Conservation (phyloP, 2,797 vertebrate species). For the Hybognathus amarus region DNA sequence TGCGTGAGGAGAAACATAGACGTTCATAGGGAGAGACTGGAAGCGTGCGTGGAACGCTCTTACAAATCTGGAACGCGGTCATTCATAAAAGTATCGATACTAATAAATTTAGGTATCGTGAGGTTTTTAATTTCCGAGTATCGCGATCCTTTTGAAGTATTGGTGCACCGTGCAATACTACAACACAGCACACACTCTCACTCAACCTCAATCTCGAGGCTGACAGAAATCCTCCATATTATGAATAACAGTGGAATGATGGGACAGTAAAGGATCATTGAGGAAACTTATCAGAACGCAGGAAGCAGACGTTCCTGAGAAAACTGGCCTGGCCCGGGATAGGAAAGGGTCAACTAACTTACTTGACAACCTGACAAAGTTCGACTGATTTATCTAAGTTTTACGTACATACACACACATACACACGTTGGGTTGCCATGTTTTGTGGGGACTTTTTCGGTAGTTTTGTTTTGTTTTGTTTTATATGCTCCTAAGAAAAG, state of each 20-base stretch:
- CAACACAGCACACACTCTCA: not conserved
- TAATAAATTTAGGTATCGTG: too few species aligned
- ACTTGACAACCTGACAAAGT: not conserved
- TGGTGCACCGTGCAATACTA: too few species aligned
- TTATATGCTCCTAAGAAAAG: too few species aligned
- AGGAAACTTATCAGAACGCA: not conserved
- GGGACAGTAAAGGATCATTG: constrained; percentile 3
- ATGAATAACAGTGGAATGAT: constrained; percentile 18
- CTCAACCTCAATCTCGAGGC: not conserved
- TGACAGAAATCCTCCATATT: constrained; percentile 15
- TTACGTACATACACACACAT: not conserved
- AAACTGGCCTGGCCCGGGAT: not conserved
- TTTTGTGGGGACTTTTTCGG: not conserved
- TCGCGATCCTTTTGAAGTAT: too few species aligned
- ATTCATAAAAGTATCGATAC: too few species aligned
- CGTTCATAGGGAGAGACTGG: too few species aligned
- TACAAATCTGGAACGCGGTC: too few species aligned
- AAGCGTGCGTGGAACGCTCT: too few species aligned
- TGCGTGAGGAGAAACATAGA: too few species aligned
- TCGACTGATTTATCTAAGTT: not conserved
- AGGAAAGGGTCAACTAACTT: not conserved
- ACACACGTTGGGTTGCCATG: not conserved
- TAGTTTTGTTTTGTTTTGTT: too few species aligned
- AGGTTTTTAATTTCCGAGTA: too few species aligned
- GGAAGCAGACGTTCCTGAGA: not conserved